Conservation (phyloP, 2,888 invertebrate genomes). For the Sabatieria punctata region DNA sequence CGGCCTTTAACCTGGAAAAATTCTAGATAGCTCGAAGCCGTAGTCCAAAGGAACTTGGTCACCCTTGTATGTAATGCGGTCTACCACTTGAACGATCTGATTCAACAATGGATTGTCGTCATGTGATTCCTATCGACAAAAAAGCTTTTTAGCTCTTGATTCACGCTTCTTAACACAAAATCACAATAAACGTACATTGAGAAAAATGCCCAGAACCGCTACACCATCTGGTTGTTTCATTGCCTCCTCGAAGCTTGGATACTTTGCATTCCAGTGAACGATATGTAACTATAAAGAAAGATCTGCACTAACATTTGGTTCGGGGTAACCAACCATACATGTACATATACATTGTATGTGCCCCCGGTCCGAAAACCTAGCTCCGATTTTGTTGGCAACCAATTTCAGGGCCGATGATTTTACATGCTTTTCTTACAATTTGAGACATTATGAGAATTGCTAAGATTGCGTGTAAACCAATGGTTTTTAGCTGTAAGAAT, state of each 20-base stretch:
- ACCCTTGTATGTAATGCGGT: conserved; percentile 22
- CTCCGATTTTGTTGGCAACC: no score
- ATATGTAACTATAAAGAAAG: conserved; percentile 20
- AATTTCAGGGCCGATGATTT: no score
- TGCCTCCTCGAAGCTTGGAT: conserved; percentile 24
- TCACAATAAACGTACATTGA: conserved; percentile 25
- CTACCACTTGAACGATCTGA: conserved; percentile 19
- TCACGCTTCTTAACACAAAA: neutral
- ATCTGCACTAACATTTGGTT: no score
- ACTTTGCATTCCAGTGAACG: conserved; percentile 27
- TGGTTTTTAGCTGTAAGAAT: no score
- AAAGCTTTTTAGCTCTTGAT: neutral
- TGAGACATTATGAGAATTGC: no score
- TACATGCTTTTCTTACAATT: no score
- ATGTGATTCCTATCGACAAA: conserved; percentile 21
- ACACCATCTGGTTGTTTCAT: conserved; percentile 28
- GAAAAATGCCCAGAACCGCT: conserved; percentile 24
- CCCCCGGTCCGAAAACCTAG: no score
- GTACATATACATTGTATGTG: no score
- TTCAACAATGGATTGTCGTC: conserved; percentile 23
- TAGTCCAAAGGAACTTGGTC: conserved; percentile 12
- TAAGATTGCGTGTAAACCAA: no score
- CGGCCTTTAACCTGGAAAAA: conserved; percentile 4
- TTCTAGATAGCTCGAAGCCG: neutral
- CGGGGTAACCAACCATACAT: no score